Evolutionary conservation across 1,140 invertebrate species (phyloP).

Genomic region (Meloidogyne hapla): DNA sequence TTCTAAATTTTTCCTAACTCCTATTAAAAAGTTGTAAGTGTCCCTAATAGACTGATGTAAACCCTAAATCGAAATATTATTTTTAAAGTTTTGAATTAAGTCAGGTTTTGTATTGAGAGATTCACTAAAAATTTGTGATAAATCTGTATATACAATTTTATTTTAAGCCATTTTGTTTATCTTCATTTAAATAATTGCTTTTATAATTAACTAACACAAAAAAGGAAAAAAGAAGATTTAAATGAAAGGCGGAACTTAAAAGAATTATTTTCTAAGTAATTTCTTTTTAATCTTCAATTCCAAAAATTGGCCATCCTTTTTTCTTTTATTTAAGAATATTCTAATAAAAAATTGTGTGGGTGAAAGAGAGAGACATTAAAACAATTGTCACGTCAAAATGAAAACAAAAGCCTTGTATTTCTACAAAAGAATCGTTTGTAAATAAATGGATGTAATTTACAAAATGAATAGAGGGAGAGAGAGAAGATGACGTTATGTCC

Average conservation of each 20-base stretch:
- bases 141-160: neutral
- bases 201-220: neutral
- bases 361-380: neutral
- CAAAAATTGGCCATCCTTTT: neutral
- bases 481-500: neutral
- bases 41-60: too few species aligned
- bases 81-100: too few species aligned
- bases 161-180: neutral
- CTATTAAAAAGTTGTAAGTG: too few species aligned
- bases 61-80: too few species aligned
- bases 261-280: neutral
- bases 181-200: slow-evolving; percentile 1
- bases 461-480: neutral
- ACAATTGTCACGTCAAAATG: neutral
- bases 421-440: neutral
- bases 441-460: neutral
- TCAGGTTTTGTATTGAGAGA: too few species aligned
- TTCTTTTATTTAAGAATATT: neutral
- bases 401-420: neutral
- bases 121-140: too few species aligned
- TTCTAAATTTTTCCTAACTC: too few species aligned
- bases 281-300: neutral
- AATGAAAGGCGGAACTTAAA: neutral
- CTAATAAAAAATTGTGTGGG: neutral
- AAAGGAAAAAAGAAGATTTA: neutral